Evolutionary conservation across 2,797 vertebrate species (phyloP).

Genomic region (Cercopithecus petaurista): DNA sequence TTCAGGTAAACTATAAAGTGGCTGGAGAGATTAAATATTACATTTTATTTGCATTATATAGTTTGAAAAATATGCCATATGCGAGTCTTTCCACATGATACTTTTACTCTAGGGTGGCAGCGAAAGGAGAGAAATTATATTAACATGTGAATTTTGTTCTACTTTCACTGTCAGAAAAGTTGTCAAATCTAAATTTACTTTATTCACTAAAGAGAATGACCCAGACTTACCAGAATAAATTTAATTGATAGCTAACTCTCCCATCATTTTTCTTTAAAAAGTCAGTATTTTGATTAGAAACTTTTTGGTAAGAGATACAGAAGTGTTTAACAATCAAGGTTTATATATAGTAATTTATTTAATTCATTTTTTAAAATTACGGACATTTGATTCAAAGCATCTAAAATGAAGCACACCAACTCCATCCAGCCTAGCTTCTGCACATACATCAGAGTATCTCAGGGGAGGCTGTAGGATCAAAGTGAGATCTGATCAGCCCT

Average conservation of each 20-base stretch:
- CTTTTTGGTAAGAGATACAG: background rate
- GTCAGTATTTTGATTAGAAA: constrained; percentile 9
- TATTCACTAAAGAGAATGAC: background rate
- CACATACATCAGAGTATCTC: background rate
- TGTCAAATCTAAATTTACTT: background rate
- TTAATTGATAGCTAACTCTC: background rate
- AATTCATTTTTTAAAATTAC: background rate
- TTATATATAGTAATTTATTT: background rate
- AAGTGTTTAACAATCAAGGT: constrained; percentile 12
- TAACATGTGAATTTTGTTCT: background rate
- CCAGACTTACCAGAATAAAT: background rate
- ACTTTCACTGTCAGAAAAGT: background rate
- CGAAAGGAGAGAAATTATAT: background rate
- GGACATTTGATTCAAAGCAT: background rate
- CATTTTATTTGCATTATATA: background rate
- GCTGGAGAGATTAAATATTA: background rate
- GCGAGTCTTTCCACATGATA: background rate
- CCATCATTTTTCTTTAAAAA: background rate
- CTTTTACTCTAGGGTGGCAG: background rate
- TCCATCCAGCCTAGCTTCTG: background rate
- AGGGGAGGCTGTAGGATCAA: background rate
- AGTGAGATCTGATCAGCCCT: background rate
- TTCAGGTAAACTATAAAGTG: constrained; percentile 24
- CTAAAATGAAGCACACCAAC: background rate
- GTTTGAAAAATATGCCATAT: background rate